These are phyloP conservation scores for Pteromalus puparum DNA, from an alignment of 1,140 invertebrate genomes.

Conservation along the genomic window DNA sequence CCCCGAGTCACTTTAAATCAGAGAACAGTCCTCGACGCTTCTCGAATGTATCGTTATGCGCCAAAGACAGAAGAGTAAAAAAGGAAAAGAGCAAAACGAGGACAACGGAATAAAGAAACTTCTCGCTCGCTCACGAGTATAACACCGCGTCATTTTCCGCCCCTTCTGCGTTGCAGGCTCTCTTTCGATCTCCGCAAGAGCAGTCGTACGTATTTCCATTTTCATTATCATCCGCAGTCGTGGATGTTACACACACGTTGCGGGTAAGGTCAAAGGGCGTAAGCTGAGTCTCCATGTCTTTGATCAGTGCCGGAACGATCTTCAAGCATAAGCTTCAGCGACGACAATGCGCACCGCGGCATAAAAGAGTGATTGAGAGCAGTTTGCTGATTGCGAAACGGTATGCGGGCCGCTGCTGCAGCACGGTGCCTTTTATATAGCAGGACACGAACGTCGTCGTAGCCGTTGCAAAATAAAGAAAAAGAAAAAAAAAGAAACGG, in stretches of 20 bases:
- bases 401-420: neutral
- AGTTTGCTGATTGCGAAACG: slow-evolving; percentile 13
- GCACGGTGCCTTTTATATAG: neutral
- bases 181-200: neutral
- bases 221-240: slow-evolving; percentile 1
- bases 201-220: slow-evolving; percentile 1
- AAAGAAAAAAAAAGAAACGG: neutral
- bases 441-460: no score
- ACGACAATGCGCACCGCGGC: slow-evolving; percentile 6
- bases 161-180: neutral
- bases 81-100: neutral
- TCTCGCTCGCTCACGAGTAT: neutral
- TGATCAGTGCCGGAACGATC: slow-evolving; percentile 22
- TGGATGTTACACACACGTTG: neutral
- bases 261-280: neutral
- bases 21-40: neutral
- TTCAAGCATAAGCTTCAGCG: neutral
- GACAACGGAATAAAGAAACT: neutral
- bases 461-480: neutral
- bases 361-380: slow-evolving; percentile 30
- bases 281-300: neutral
- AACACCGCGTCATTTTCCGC: neutral
- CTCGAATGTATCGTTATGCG: neutral
- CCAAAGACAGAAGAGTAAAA: neutral
- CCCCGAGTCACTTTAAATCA: no score